Evolutionary conservation across 2,113 vertebrate genomes (phyloP), one percentile per base, ranked within the genome.

Genomic region (Tenebrosternarchus preto): DNA sequence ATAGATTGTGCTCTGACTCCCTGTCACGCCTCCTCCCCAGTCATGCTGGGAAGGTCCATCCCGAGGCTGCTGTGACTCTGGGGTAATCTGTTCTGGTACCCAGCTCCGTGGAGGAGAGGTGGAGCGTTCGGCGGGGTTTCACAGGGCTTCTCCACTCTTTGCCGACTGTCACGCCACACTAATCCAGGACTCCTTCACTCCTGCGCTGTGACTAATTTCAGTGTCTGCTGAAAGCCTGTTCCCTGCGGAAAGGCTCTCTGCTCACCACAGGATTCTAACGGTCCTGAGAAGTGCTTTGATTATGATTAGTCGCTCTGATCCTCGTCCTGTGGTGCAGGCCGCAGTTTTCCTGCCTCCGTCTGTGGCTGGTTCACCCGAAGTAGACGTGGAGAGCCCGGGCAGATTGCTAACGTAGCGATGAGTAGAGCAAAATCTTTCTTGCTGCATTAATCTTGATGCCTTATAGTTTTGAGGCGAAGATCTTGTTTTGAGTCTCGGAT

Each of bases 401-500:
- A 50, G 12, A 50, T 50, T 12, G 43, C 9, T 50, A 50, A 50
- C 43, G 43, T 9, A 15, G 43, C 43, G 15, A 5, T 7, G 43
- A 2, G 43, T 50, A 9, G 12, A 50, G 43, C 43, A 1, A 50
- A n/a, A 50, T 50, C 43, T 50, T 12, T 50, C 43, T 1, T 12
- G 43, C 43, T 12, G 9, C 15, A 50, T 50, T 50, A 50, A 15
- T 9, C 43, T 50, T 15, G 43, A 9, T 15, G 11, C 43, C 43
- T 50, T 15, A 2, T 15, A 50, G 43, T 33, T 46, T n/a, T 56
- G 0, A 5, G 36, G 66, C 31, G 19, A 0, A n/a, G 3, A 20
- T 61, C 68, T 61, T 50, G 39, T 71, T 6, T 53, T 20, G 72
- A 59, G 75, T 46, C 53, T 11, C 36, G 53, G n/a, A n/a, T n/a